These are phyloP conservation scores for Ptiloglossa arizonensis DNA, from an alignment of 1,140 invertebrate species.

Conservation along the genomic window DNA sequence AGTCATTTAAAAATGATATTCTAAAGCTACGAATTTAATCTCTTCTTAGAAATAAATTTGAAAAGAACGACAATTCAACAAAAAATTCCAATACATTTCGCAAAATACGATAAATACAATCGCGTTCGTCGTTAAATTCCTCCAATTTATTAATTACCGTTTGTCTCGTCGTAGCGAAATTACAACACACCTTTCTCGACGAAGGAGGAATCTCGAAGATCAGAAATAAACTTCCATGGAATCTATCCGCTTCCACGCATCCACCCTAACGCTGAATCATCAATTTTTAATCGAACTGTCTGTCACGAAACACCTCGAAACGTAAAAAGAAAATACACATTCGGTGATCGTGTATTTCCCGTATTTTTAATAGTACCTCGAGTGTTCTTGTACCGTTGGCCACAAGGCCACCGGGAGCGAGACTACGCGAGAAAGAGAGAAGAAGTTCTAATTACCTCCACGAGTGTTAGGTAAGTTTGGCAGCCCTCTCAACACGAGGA, in stretches of 20 bases:
- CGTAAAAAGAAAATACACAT: constrained; percentile 24
- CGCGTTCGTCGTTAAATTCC: background rate
- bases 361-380: constrained; percentile 50
- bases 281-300: constrained; percentile 40
- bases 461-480: constrained; percentile 68
- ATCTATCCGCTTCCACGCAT: background rate
- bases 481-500: constrained; percentile 62
- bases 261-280: constrained; percentile 6
- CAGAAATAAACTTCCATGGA: constrained; percentile 25
- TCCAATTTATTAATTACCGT: background rate
- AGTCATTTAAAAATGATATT: too few relatives aligned
- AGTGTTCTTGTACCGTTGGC: constrained; percentile 27
- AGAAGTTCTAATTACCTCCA: constrained; percentile 65
- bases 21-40: too few relatives aligned
- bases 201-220: background rate
- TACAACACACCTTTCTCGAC: too few relatives aligned
- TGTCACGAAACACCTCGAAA: constrained; percentile 9
- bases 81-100: too few relatives aligned
- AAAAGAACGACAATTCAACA: too few relatives aligned
- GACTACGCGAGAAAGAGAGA: constrained; percentile 24
- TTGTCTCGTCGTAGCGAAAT: background rate
- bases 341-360: background rate
- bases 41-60: too few relatives aligned
- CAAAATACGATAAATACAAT: too few relatives aligned
- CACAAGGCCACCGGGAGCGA: constrained; percentile 14